A percentile compares a stretch with the other conserved stretches of the same genome.
Evolutionary conservation across 1,140 invertebrate species (phyloP).

Genomic region (Neotoxoptera formosana): DNA sequence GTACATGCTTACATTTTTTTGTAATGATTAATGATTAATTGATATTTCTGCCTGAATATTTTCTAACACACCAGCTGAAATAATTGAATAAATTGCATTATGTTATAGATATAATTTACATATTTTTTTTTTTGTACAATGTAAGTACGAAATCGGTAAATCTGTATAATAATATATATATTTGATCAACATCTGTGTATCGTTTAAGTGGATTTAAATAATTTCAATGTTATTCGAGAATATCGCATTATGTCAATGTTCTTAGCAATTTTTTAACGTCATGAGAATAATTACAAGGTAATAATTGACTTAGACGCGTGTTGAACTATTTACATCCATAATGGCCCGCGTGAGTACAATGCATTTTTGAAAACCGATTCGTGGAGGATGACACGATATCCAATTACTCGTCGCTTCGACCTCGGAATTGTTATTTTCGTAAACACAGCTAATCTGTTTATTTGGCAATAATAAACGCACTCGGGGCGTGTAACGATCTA

Average conservation of each 20-base stretch:
- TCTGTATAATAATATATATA: background rate
- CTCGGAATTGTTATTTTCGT: constrained; percentile 49
- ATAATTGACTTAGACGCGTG: background rate
- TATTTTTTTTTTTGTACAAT: background rate
- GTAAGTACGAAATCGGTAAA: background rate
- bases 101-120: too few relatives aligned
- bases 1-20: too few relatives aligned
- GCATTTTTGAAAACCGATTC: background rate
- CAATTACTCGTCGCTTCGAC: background rate
- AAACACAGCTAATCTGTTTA: constrained; percentile 45
- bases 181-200: background rate
- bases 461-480: constrained; percentile 54
- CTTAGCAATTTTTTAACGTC: background rate
- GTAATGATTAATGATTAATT: background rate
- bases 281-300: background rate
- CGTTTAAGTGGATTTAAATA: background rate
- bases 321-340: background rate
- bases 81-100: background rate
- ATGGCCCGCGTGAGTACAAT: background rate
- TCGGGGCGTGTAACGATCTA: background rate
- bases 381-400: background rate
- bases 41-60: background rate
- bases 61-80: background rate
- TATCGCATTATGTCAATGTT: too few relatives aligned
- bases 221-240: background rate